A percentile compares a stretch with the other conserved stretches of the same genome.
phyloP scores from a whole-genome alignment of 2,797 vertebrate species.

The Notolabrus celidotus region DNA sequence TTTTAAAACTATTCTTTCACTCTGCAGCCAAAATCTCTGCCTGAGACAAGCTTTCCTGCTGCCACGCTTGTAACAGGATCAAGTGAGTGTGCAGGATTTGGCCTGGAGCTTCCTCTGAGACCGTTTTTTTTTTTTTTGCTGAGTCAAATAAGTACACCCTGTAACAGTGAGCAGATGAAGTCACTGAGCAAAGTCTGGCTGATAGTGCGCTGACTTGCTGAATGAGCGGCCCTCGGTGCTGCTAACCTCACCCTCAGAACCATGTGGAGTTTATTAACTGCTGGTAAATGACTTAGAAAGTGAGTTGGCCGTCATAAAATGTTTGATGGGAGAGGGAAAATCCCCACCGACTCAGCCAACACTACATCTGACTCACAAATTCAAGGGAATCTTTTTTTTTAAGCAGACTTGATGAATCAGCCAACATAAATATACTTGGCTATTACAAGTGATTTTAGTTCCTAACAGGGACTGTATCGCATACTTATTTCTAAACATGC shows the following conservation, averaged over 20 bases:
- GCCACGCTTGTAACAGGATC: constrained; percentile 26
- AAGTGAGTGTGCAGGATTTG: constrained; percentile 51
- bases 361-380: constrained; percentile 48
- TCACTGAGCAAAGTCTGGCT: constrained; percentile 67
- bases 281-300: constrained; percentile 24
- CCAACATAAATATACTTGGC: too few species aligned
- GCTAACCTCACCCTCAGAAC: constrained; percentile 31
- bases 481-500: too few species aligned
- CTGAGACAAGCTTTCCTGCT: constrained; percentile 16
- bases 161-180: constrained; percentile 42
- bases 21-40: constrained; percentile 32
- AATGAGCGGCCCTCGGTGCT: constrained; percentile 39
- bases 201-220: constrained; percentile 37
- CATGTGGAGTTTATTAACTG: constrained; percentile 64
- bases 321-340: constrained; percentile 46
- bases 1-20: constrained; percentile 46
- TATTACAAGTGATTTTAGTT: neutral
- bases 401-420: constrained; percentile 9
- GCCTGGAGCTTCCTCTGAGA: constrained; percentile 37
- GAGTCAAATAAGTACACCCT: constrained; percentile 65
- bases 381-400: constrained; percentile 16
- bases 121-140: constrained; percentile 50
- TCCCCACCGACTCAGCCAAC: constrained; percentile 24
- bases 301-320: constrained; percentile 35
- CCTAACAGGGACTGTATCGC: neutral